These are phyloP conservation scores for Hiodon alosoides DNA, from an alignment of 2,113 vertebrate species.

Conservation along the genomic window DNA sequence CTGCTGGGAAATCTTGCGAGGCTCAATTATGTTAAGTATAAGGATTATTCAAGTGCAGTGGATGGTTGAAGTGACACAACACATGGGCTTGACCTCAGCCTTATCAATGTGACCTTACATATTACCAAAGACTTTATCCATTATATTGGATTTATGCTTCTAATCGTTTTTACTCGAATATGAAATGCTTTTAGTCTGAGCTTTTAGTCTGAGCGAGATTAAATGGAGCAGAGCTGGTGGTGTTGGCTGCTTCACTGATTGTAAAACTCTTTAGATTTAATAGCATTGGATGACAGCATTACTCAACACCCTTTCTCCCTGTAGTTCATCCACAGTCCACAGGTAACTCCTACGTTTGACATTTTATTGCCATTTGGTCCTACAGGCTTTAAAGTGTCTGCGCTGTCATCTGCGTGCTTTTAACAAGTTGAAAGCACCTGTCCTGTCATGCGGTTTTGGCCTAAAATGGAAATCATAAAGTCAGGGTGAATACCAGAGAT, in stretches of 20 bases:
- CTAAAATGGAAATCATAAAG: constrained; percentile 14
- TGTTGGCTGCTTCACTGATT: not conserved
- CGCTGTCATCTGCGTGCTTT: not conserved
- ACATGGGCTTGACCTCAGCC: not conserved
- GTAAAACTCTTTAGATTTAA: not conserved
- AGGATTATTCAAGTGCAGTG: constrained; percentile 8
- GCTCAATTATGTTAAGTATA: not conserved
- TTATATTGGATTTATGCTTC: constrained; percentile 6
- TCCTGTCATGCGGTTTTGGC: not conserved
- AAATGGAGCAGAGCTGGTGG: not conserved
- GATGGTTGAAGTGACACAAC: not conserved
- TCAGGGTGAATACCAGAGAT: not conserved
- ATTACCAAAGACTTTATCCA: constrained; percentile 17
- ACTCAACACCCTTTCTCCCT: not conserved
- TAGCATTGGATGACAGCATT: not conserved
- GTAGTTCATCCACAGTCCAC: too few relatives aligned
- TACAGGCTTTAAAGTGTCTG: not conserved
- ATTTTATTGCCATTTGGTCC: not conserved
- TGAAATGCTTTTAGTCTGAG: constrained; percentile 10
- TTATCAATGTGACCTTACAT: constrained; percentile 1
- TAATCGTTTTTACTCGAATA: constrained; percentile 8
- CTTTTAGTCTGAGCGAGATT: not conserved
- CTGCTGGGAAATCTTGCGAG: not conserved
- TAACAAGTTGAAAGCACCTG: constrained; percentile 19
- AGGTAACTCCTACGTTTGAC: not conserved